Conservation (phyloP, 53 echinoderm and acorn worm species). For the Paelopatides confundens region DNA sequence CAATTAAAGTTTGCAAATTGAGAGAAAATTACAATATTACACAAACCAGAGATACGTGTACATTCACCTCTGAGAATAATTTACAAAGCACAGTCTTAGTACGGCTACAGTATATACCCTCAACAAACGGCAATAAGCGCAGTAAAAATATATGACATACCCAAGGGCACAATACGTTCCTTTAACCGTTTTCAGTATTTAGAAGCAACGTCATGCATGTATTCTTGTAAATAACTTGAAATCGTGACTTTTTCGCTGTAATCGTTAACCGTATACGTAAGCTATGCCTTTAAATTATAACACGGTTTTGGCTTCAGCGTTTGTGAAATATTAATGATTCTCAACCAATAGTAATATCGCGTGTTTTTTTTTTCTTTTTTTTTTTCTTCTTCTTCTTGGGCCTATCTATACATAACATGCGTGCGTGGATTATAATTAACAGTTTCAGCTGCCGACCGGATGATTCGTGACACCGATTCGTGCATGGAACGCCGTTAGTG, state of each 20-base stretch:
- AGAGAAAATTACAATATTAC: too few relatives aligned
- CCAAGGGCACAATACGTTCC: neutral
- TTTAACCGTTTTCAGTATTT: neutral
- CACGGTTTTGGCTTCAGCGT: neutral
- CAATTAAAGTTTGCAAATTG: too few relatives aligned
- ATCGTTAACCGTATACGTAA: neutral
- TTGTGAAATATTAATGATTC: slow-evolving; percentile 3
- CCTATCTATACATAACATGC: neutral
- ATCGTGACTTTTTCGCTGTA: neutral
- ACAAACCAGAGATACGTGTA: too few relatives aligned
- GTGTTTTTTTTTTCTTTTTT: neutral
- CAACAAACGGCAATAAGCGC: too few relatives aligned
- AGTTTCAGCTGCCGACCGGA: neutral
- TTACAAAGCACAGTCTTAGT: too few relatives aligned
- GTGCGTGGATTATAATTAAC: neutral
- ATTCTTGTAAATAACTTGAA: neutral
- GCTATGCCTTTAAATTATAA: neutral
- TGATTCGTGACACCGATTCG: neutral
- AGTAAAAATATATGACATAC: too few relatives aligned
- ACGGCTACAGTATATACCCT: too few relatives aligned
- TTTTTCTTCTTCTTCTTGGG: neutral
- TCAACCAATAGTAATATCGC: neutral
- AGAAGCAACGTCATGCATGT: neutral
- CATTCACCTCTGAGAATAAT: too few relatives aligned
- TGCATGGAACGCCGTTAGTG: neutral